phyloP scores from a whole-genome alignment of 2,888 invertebrate species.

The Caenorhabditis sp. region DNA sequence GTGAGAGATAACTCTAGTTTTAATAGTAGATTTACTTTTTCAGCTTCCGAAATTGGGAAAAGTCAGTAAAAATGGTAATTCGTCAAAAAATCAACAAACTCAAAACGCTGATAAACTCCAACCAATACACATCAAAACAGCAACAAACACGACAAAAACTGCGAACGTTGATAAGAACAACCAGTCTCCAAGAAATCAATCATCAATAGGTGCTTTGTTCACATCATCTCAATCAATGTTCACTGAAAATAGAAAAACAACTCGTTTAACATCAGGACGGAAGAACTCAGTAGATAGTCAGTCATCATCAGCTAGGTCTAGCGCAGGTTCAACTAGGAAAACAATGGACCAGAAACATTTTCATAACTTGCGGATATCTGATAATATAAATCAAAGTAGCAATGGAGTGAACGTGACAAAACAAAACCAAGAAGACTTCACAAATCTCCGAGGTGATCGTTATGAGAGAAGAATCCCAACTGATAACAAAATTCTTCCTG shows the following conservation, averaged over 20 bases:
- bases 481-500: slow-evolving; percentile 25
- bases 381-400: background rate
- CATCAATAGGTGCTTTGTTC: background rate
- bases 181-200: slow-evolving; percentile 2
- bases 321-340: background rate
- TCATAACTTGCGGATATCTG: background rate
- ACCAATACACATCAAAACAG: background rate
- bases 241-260: background rate
- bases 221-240: background rate
- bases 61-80: background rate
- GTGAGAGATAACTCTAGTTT: no score
- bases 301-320: background rate
- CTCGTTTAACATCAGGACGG: background rate
- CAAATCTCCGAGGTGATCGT: slow-evolving; percentile 8
- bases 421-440: slow-evolving; percentile 17
- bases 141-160: background rate
- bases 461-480: slow-evolving; percentile 8
- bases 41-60: background rate
- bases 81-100: background rate
- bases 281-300: background rate
- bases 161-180: background rate
- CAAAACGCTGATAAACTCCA: background rate
- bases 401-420: background rate
- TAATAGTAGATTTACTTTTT: background rate
- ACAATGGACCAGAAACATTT: background rate